These are phyloP conservation scores for Aeoliscus strigatus DNA, from an alignment of 2,797 vertebrate species.

Conservation along the genomic window DNA sequence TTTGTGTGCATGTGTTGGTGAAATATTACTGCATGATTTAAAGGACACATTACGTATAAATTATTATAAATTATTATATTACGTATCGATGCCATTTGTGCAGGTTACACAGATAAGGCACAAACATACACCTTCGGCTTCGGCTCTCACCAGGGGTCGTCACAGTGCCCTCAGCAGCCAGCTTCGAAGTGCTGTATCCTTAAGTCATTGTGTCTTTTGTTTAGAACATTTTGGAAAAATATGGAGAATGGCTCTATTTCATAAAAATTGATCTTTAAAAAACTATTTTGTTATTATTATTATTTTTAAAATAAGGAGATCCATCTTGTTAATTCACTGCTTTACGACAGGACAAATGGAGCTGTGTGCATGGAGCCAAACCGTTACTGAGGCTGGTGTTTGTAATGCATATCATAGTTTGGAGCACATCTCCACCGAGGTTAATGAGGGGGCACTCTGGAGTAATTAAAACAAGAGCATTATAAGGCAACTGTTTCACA, in stretches of 20 bases:
- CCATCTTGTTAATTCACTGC: background rate
- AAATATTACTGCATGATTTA: too few species aligned
- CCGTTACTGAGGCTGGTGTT: conserved; percentile 47
- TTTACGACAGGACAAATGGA: conserved; percentile 13
- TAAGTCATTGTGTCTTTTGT: conserved; percentile 40
- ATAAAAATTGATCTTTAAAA: too few species aligned
- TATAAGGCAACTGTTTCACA: conserved; percentile 75
- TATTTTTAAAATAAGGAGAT: background rate
- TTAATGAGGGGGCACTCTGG: conserved; percentile 73
- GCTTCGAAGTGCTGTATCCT: too few species aligned
- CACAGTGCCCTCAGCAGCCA: conserved; percentile 42
- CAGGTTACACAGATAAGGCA: conserved; percentile 10
- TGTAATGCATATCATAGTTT: conserved; percentile 63
- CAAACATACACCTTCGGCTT: conserved; percentile 22
- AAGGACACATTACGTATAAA: too few species aligned
- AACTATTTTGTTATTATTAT: too few species aligned
- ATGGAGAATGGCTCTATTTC: too few species aligned
- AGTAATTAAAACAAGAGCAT: conserved; percentile 78
- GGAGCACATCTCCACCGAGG: conserved; percentile 69
- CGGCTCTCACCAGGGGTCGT: conserved; percentile 66
- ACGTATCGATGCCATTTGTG: conserved; percentile 8
- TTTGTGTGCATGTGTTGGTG: too few species aligned
- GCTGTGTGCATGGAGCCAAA: conserved; percentile 35
- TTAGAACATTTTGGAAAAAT: conserved; percentile 6
- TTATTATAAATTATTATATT: too few species aligned